These are phyloP conservation scores for Neotoma lepida DNA, from an alignment of 2,113 vertebrate genomes.

Conservation along the genomic window DNA sequence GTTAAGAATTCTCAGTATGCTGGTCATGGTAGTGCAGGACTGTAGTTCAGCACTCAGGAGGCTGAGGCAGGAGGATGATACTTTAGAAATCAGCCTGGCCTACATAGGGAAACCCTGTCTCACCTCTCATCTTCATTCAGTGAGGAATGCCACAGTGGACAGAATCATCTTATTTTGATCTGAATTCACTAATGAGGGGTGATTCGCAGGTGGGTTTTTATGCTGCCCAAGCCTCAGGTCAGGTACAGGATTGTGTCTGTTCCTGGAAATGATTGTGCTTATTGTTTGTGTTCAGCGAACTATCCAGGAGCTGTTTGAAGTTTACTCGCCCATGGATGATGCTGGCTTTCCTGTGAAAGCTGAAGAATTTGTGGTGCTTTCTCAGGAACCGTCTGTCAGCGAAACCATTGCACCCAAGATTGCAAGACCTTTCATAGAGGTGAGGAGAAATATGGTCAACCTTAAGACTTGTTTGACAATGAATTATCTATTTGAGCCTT, in stretches of 20 bases:
- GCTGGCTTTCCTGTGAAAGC: conserved; percentile 85
- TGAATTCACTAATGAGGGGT: neutral
- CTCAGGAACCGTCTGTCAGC: conserved; percentile 90
- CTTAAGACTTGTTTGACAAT: neutral
- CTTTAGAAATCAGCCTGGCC: neutral
- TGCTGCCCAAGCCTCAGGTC: neutral
- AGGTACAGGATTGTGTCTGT: neutral
- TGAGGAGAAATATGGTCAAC: conserved; percentile 12
- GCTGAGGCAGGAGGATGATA: neutral
- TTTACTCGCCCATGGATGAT: conserved; percentile 88
- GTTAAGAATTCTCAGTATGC: neutral
- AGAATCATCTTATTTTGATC: neutral
- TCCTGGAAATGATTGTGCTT: accelerated
- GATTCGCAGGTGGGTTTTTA: neutral
- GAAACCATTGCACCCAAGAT: conserved; percentile 91
- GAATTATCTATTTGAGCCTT: neutral
- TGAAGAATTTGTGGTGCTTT: conserved; percentile 93
- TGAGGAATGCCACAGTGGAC: neutral
- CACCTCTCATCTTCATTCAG: neutral
- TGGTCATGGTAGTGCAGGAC: neutral
- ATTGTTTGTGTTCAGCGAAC: conserved; percentile 85
- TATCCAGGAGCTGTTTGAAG: conserved; percentile 94
- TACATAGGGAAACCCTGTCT: neutral
- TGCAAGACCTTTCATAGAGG: conserved; percentile 90
- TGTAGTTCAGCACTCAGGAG: neutral